phyloP scores from a whole-genome alignment of 2,113 vertebrate genomes.

The Rhadina sibilatrix region DNA sequence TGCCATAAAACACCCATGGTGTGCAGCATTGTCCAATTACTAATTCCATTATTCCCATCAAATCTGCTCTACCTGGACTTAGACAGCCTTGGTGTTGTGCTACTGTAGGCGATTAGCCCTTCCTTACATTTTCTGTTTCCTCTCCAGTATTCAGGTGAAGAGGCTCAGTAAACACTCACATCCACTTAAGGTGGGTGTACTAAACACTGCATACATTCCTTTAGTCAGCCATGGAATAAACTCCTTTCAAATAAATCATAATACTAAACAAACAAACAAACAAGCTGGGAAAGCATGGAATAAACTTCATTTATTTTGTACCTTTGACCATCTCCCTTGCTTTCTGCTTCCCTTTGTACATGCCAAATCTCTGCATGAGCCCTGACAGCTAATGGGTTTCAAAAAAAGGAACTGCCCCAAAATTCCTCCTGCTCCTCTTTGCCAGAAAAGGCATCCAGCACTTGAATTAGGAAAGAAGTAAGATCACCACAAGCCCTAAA shows the following conservation, averaged over 20 bases:
- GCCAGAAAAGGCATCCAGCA: not conserved
- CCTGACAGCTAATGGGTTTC: not conserved
- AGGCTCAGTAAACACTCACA: not conserved
- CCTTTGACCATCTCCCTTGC: not conserved
- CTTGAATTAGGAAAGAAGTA: not conserved
- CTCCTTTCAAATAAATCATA: constrained; percentile 10
- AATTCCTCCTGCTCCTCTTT: not conserved
- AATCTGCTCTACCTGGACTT: not conserved
- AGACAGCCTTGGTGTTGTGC: rapidly evolving
- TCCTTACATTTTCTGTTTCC: not conserved
- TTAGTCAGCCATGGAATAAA: not conserved
- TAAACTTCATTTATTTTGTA: not conserved
- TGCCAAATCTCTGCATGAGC: not conserved
- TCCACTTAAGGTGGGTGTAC: not conserved
- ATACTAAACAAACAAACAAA: constrained; percentile 8
- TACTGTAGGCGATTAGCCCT: not conserved
- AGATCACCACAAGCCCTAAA: not conserved
- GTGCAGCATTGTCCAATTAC: not conserved
- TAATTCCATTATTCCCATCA: not conserved
- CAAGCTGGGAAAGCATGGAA: not conserved
- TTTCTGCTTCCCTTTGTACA: not conserved
- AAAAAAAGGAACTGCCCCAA: not conserved
- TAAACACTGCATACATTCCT: not conserved
- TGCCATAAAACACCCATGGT: not conserved
- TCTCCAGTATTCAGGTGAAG: not conserved